Percentiles rank a stretch among this genome's conserved stretches.
These are phyloP conservation scores for Cephus cinctus DNA, from an alignment of 1,140 invertebrate species.

Conservation along the genomic window DNA sequence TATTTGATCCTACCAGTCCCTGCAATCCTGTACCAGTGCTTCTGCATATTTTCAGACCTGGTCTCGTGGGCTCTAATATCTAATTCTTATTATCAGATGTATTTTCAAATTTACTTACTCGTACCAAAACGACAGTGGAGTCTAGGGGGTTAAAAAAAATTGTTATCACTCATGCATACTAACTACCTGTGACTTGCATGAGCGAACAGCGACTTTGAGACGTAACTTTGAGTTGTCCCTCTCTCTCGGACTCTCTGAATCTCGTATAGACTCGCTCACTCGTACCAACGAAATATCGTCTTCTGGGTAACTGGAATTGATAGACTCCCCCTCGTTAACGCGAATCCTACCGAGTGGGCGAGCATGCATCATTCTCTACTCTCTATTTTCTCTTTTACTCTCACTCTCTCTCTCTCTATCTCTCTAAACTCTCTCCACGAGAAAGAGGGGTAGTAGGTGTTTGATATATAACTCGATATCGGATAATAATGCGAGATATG, in stretches of 20 bases:
- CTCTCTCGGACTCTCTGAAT: slow-evolving; percentile 11
- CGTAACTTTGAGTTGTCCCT: not conserved
- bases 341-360: slow-evolving; percentile 21
- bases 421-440: not conserved
- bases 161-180: too few relatives aligned
- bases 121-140: too few relatives aligned
- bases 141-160: too few relatives aligned
- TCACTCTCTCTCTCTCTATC: not conserved
- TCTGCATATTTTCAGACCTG: not conserved
- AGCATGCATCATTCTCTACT: slow-evolving; percentile 17
- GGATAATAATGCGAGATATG: slow-evolving; percentile 53
- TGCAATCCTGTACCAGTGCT: not conserved
- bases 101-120: too few relatives aligned
- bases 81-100: too few relatives aligned
- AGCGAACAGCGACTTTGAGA: slow-evolving; percentile 25
- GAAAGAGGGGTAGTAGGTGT: slow-evolving; percentile 29
- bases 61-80: not conserved
- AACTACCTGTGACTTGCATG: slow-evolving; percentile 4
- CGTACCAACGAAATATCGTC: slow-evolving; percentile 20
- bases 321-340: slow-evolving; percentile 44
- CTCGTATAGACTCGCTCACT: slow-evolving; percentile 26
- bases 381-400: not conserved
- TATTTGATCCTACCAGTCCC: not conserved
- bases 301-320: slow-evolving; percentile 42
- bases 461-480: slow-evolving; percentile 50